A percentile compares a stretch with the other conserved stretches of the same genome.
Evolutionary conservation across 2,888 invertebrate species (phyloP).

Genomic region (Drosophila imparisetae): DNA sequence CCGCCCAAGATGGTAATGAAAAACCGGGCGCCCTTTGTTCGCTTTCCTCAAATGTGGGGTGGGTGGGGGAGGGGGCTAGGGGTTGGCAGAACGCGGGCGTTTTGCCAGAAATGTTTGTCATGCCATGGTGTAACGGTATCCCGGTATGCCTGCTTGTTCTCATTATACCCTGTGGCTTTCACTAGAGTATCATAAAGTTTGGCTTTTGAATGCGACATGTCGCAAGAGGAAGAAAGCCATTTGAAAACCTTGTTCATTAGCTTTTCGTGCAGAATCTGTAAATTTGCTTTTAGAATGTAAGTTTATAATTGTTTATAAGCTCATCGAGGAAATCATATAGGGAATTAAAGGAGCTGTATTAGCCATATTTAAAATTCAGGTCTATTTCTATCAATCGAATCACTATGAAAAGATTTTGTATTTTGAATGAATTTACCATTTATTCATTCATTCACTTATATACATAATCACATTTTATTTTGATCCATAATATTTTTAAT

Average conservation of each 20-base stretch:
- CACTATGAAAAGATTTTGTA: not conserved
- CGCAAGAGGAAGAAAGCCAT: not conserved
- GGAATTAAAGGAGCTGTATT: too few relatives aligned
- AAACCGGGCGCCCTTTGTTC: slow-evolving; percentile 70
- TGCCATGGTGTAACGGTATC: slow-evolving; percentile 58
- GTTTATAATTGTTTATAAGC: too few relatives aligned
- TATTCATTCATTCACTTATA: not conserved
- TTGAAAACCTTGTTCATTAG: not conserved
- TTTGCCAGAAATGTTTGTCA: slow-evolving; percentile 75
- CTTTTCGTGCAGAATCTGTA: too few relatives aligned
- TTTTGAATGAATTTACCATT: not conserved
- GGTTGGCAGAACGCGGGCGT: slow-evolving; percentile 56
- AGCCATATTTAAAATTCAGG: not conserved
- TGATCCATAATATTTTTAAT: not conserved
- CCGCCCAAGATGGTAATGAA: slow-evolving; percentile 69
- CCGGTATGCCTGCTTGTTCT: slow-evolving; percentile 17
- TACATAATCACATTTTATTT: not conserved
- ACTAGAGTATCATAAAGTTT: slow-evolving; percentile 1
- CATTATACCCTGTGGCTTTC: slow-evolving; percentile 34
- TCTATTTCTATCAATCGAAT: not conserved
- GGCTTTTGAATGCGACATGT: not conserved
- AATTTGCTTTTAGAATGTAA: not conserved
- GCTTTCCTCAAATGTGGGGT: slow-evolving; percentile 48
- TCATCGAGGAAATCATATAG: not conserved
- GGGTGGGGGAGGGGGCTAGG: slow-evolving; percentile 24